Evolutionary conservation across 2,113 vertebrate genomes (phyloP).

Genomic region (Daubentonia madagascariensis): DNA sequence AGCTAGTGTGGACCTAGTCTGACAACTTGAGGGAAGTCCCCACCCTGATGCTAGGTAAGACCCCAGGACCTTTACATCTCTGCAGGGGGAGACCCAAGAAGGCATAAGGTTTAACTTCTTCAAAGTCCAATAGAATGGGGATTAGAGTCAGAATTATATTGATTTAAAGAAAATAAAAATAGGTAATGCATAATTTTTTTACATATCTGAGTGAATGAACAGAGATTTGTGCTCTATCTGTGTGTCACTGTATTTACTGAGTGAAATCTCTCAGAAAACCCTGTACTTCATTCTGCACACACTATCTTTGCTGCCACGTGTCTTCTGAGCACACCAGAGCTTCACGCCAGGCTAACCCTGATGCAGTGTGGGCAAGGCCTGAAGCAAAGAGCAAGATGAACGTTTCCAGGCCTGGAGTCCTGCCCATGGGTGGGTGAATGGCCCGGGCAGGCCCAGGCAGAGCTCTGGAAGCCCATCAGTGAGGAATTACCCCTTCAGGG

Average conservation of each 20-base stretch:
- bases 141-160: neutral
- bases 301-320: neutral
- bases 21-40: neutral
- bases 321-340: neutral
- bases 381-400: neutral
- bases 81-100: neutral
- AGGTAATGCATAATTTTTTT: neutral
- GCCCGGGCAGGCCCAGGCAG: neutral
- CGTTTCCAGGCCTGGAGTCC: neutral
- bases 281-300: neutral
- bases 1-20: neutral
- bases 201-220: neutral
- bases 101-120: neutral
- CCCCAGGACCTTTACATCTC: neutral
- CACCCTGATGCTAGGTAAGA: neutral
- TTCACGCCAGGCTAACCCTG: neutral
- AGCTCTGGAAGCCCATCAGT: neutral
- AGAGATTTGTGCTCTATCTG: too few relatives aligned
- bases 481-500: neutral
- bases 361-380: neutral
- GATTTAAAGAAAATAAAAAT: neutral
- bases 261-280: neutral
- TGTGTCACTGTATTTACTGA: neutral
- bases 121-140: neutral
- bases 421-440: fast-evolving